Base-by-base conservation (phyloP, 2,113 vertebrate genomes). In the Pagrus major region DNA sequence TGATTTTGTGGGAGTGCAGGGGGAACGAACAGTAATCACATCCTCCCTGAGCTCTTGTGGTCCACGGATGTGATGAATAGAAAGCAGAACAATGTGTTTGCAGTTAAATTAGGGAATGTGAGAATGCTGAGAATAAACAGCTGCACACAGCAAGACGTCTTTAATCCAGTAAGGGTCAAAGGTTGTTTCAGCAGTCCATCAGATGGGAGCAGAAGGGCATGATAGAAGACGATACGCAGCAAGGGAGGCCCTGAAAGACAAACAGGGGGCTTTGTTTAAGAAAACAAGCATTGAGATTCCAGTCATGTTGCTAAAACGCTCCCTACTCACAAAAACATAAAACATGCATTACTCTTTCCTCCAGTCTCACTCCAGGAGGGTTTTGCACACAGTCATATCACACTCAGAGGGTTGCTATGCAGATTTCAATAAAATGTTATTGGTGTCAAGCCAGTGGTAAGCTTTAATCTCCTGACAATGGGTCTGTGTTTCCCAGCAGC, bases 221-320 rank as follows among this genome's bases (percentile, higher is more conserved):
- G 49, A 84, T n/a, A 60, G 44, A 70, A 52, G 49, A 81, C 41
- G 44, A 72, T 59, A 56, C 67, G 44, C 44, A 60, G 73, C 65
- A 52, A 46, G 55, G 64, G 88, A 85, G 75, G 65, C 29, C 2
- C 20, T 33, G 56, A 47, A 76, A 84, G 23, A 60, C 41, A 85
- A 87, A 87, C 78, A 77, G 51, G 10, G 70, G 15, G 42, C 77
- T 86, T 37, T 20, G 56, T 76, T 58, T 81, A 80, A 47, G 58
- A 89, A 91, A 88, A 87, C 70, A 84, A 89, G 76, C 78, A 76
- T 86, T 87, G 37, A 82, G 21, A 94, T 93, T 93, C 92, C 75
- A 86, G 65, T 80, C 87, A 71, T 86, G 86, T 47, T 66, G 75
- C 52, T 46, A 23, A 72, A 82, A 44, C 44, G 27, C 78, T 86